Base-by-base conservation (phyloP, 2,888 invertebrate species). In the Euphydryas editha region DNA sequence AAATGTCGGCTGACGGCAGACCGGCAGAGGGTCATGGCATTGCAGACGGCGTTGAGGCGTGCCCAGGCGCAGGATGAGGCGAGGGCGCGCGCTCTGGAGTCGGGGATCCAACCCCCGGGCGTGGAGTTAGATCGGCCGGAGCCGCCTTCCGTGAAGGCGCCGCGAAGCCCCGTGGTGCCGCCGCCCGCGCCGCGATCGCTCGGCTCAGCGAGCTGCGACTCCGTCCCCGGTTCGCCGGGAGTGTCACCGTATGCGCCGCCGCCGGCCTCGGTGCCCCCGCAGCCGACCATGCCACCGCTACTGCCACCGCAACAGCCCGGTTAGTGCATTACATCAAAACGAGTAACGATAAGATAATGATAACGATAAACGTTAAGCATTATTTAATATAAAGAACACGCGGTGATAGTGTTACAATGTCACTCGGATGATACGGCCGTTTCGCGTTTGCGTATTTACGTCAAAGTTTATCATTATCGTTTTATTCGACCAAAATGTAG, bases 1-100 rank as follows among this genome's bases (percentile, higher is more conserved):
- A 97, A 97, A 90, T 98, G 98, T 85, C 95, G 95, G 70, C 90
- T 97, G 66, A 98, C 98, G 0, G 96, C 96, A 0, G 97, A 98
- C 80, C 90, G 98, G 56, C 98, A 98, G 88, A 93, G 96, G 18
- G 96, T 98, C 66, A 98, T 98, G 98, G 98, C 98, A 67, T 90
- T 94, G 80, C 97, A 98, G 91, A 98, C 97, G 30, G 97, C 98
- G 0, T 83, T 96, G 73, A 87, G 97, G 58, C 94, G 98, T 59
- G 97, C 97, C 54, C 96, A 97, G 84, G 96, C 96, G 61, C 97
- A 97, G 89, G 97, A 97, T 81, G 97, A 97, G 83, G 95, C 95
- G 59, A 86, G 94, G 6, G 93, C 93, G 72, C 83, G 94, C 2
- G 86, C 93, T 1, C 70, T 80, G 59, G 88, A 91, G 21, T 76